Evolutionary conservation across 1,140 invertebrate genomes (phyloP), one percentile per base, ranked within the genome.

Genomic region (Hylaeus volcanicus): DNA sequence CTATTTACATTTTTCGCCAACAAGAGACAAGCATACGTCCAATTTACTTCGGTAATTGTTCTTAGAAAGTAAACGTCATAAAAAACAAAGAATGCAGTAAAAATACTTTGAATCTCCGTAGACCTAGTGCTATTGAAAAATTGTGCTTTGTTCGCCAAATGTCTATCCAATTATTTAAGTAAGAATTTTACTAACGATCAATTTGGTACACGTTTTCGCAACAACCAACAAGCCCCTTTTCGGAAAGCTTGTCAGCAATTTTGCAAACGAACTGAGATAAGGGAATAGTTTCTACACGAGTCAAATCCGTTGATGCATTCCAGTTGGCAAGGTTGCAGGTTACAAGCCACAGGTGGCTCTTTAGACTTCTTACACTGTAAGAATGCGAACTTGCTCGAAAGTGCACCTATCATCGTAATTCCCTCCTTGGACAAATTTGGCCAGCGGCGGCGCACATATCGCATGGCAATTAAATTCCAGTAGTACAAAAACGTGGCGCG

Each of bases 341-440:
- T 53, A 51, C 76, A n/a, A 79, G 61, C 61, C 70, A 65, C 43
- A 43, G 53, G 79, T 80, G 71, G 73, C 37, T 75, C 48, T 71
- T 85, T 68, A 9, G 69, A 56, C 77, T 82, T 85, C 70, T 86
- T 86, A 74, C 56, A 9, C 45, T 58, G 41, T 60, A 43, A 74
- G 70, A 85, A 82, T 65, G 66, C 72, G 84, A 83, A 79, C 72
- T 77, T 56, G 69, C 83, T 69, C 69, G 81, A 74, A 81, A 81
- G 77, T 64, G 48, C 39, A 53, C 56, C 39, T 71, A 74, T 79
- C 66, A 66, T 71, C 53, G 71, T 60, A 63, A 78, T 88, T 51
- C 71, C 76, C 72, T 73, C 79, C 74, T 66, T 78, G 51, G 85
- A 86, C 74, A 72, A 86, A 87, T 86, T 87, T 84, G 78, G 83